These are phyloP conservation scores for Centropristis striata DNA, from an alignment of 2,113 vertebrate species.

Conservation along the genomic window DNA sequence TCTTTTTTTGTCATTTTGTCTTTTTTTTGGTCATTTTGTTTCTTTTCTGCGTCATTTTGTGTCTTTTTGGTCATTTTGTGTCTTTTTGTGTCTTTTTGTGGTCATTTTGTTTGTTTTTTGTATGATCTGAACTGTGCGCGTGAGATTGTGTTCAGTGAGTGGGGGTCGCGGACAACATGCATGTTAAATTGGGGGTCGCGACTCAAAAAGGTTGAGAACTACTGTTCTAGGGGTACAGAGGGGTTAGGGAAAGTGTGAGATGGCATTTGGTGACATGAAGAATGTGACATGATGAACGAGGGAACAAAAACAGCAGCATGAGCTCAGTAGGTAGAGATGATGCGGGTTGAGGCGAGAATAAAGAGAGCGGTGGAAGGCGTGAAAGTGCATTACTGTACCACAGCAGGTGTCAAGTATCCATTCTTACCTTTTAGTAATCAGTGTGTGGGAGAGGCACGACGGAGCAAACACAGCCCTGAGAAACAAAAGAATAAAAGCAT, in stretches of 20 bases:
- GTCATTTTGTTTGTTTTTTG: no score
- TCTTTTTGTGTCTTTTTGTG: no score
- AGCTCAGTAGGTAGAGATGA: constrained; percentile 70
- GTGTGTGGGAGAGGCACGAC: constrained; percentile 88
- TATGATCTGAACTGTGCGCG: no score
- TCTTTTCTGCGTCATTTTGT: no score
- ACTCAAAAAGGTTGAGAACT: no score
- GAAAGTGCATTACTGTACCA: not conserved
- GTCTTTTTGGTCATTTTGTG: no score
- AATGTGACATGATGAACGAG: constrained; percentile 76
- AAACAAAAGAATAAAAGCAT: constrained; percentile 21
- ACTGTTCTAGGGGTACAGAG: constrained; percentile 19
- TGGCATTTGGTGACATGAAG: constrained; percentile 75
- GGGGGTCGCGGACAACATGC: no score
- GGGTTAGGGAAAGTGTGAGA: constrained; percentile 75
- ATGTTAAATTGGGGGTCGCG: no score
- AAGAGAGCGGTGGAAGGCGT: not conserved
- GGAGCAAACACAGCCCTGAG: constrained; percentile 88
- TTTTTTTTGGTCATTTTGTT: no score
- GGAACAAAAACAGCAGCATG: constrained; percentile 64
- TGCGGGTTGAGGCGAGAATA: not conserved
- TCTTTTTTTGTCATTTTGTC: no score
- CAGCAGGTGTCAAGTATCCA: constrained; percentile 44
- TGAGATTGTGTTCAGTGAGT: no score
- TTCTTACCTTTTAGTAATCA: constrained; percentile 88